Conservation (phyloP, 2,888 invertebrate genomes). For the Diplolepis rosae region DNA sequence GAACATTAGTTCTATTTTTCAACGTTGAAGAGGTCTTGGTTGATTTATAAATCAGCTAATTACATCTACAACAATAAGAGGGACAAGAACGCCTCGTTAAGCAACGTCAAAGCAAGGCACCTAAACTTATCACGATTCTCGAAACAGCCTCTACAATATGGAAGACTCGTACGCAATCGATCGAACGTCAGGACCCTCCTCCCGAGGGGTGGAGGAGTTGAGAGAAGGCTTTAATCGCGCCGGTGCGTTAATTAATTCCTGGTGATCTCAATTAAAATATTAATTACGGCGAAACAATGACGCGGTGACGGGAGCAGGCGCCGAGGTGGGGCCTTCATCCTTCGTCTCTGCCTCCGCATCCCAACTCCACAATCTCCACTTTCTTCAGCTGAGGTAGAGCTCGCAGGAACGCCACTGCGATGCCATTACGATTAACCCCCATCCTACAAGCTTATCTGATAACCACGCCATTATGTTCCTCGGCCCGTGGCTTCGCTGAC, state of each 20-base stretch:
- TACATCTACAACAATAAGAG: neutral
- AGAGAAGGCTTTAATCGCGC: constrained; percentile 55
- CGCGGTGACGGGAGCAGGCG: constrained; percentile 41
- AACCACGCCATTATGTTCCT: constrained; percentile 55
- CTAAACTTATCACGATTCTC: constrained; percentile 2
- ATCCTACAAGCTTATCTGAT: constrained; percentile 70
- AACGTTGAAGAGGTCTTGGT: neutral
- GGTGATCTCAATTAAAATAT: constrained; percentile 72
- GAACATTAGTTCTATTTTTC: neutral
- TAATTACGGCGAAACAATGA: constrained; percentile 67
- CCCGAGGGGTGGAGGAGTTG: neutral
- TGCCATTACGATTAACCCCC: constrained; percentile 72
- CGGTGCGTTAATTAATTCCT: constrained; percentile 69
- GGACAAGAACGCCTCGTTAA: constrained; percentile 3
- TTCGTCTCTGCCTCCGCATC: constrained; percentile 33
- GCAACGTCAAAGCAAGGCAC: constrained; percentile 11
- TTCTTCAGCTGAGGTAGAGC: constrained; percentile 48
- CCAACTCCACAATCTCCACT: constrained; percentile 40
- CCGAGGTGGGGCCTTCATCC: constrained; percentile 24
- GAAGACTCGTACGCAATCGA: constrained; percentile 18
- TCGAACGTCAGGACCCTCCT: constrained; percentile 1
- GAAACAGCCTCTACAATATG: constrained; percentile 10
- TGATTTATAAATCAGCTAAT: constrained; percentile 8
- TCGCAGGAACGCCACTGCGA: constrained; percentile 63
- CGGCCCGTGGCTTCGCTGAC: constrained; percentile 59